Percentiles rank a stretch among this genome's conserved stretches.
phyloP scores from a whole-genome alignment of 2,888 invertebrate genomes.

The Fragum sueziense region DNA sequence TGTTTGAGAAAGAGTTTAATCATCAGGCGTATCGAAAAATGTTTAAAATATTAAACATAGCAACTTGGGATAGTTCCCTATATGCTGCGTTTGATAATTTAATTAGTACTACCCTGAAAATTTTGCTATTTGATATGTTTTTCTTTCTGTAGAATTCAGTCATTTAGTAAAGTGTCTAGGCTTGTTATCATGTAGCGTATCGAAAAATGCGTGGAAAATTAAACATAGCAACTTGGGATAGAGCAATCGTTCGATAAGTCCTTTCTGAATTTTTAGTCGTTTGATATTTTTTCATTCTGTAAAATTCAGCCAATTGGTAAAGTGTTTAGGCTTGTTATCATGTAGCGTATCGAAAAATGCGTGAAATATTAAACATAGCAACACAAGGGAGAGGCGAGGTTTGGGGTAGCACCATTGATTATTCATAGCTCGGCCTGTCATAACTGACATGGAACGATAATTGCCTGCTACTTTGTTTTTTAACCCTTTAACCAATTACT shows the following conservation, averaged over 20 bases:
- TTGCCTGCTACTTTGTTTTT: not conserved
- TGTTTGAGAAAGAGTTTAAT: not conserved
- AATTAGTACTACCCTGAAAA: not conserved
- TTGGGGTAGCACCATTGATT: not conserved
- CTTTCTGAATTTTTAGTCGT: not conserved
- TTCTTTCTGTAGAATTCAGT: not conserved
- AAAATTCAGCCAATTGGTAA: not conserved
- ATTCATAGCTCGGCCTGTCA: not conserved
- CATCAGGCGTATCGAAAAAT: not conserved
- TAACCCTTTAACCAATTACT: not conserved
- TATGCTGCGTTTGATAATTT: not conserved
- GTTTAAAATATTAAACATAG: not conserved
- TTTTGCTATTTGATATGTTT: not conserved
- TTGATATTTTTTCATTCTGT: not conserved
- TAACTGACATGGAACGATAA: not conserved
- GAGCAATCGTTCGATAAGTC: not conserved
- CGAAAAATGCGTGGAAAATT: not conserved
- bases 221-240: not conserved
- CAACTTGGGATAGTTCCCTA: not conserved
- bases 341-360: not conserved
- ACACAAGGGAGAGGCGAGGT: not conserved
- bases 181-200: not conserved
- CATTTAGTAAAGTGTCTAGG: not conserved
- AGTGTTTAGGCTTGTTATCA: not conserved
- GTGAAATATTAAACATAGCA: not conserved